Evolutionary conservation across 37 sponge, comb jelly and placozoan genomes (phyloP).

Genomic region (Theonella swinhoei): DNA sequence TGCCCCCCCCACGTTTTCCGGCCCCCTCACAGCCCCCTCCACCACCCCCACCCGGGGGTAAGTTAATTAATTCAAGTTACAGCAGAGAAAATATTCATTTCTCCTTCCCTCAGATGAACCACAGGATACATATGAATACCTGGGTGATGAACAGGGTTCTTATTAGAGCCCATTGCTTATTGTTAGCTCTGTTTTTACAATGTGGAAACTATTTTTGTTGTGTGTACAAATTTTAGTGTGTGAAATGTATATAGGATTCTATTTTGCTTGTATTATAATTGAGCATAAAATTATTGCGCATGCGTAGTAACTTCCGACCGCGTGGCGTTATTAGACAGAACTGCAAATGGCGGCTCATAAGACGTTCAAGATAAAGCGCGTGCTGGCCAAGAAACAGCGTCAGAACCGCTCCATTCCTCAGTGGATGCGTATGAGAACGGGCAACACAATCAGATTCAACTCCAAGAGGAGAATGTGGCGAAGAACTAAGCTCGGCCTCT

Average conservation of each 20-base stretch:
- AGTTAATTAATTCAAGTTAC: too few species aligned
- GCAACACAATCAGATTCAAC: conserved; percentile 79
- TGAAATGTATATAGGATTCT: too few species aligned
- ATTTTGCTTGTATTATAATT: too few species aligned
- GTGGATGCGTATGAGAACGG: conserved; percentile 95
- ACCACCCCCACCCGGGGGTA: conserved; percentile 5
- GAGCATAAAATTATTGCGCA: neutral
- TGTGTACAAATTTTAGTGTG: too few species aligned
- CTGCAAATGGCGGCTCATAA: conserved; percentile 92
- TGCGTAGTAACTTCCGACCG: neutral
- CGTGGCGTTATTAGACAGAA: neutral
- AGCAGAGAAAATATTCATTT: neutral
- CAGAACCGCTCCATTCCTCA: conserved; percentile 97
- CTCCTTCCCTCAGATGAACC: conserved; percentile 5
- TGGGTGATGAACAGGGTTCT: neutral
- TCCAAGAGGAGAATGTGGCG: conserved; percentile 54
- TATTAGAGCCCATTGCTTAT: neutral
- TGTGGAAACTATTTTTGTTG: neutral
- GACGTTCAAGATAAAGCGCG: conserved; percentile 84
- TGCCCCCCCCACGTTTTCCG: neutral
- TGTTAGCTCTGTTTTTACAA: neutral
- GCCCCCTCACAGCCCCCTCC: conserved; percentile 6
- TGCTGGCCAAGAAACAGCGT: conserved; percentile 82
- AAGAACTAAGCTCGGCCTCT: conserved; percentile 63
- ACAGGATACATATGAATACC: neutral